Evolutionary conservation across 2,797 vertebrate species (phyloP), one percentile per base, ranked within the genome.

Genomic region (Clarias fuscus): DNA sequence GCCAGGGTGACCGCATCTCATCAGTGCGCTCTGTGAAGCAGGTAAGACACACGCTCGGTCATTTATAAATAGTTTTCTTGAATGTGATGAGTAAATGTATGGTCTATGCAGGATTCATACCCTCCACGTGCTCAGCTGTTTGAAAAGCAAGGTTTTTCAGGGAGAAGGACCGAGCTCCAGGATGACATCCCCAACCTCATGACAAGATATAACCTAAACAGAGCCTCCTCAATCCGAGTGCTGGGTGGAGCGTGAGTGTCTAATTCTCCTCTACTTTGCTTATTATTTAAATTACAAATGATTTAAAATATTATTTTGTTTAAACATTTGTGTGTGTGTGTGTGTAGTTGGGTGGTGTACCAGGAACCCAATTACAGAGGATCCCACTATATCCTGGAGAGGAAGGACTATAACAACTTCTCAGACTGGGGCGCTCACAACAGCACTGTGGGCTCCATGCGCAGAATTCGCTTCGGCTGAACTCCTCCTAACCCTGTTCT

Each of bases 331-430:
- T 71, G 13, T 85, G 56, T 86, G 7, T 82, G 22, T 85, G 20
- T 71, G 10, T 86, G 58, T 84, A 96, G 95, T 40, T 96, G 95
- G 95, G 95, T 93, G 82, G 90, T 93, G 18, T 96, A 96, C 78
- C 95, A 96, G 92, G 95, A 96, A 88, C 94, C 95, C 0, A 96
- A 96, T 93, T 96, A 94, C 94, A 93, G 93, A 86, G 95, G 95
- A 10, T 83, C 93, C 37, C 95, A 96, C 43, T 96, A 95, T 87
- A 71, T 96, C 86, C 92, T 96, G 91, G 95, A 96, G 91, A 96
- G 93, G 82, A 91, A 90, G 0, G 95, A 96, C 65, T 96, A 92
- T 91, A 96, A 94, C 92, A 95, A 92, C 91, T 94, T 93, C 90
- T 93, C 94, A 0, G 95, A 96, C 90, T 96, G 95, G 95, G 94